Percentiles rank a stretch among this genome's conserved stretches.
These are phyloP conservation scores for Eclectus roratus DNA, from an alignment of 2,113 vertebrate species.

Conservation along the genomic window DNA sequence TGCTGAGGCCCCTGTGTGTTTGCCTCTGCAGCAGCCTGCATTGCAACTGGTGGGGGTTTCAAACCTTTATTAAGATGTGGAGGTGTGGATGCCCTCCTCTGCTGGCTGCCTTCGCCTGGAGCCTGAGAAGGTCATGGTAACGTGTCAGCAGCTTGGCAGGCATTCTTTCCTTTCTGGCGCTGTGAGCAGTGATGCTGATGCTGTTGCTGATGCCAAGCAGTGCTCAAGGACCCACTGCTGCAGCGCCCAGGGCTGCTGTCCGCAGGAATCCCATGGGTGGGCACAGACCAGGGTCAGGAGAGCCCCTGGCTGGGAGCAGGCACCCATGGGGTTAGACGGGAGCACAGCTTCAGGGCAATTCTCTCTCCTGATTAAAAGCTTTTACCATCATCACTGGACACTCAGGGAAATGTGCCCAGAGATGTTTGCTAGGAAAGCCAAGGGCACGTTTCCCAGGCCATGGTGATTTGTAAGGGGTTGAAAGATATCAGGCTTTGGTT, in stretches of 20 bases:
- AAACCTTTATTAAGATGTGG: not conserved
- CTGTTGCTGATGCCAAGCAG: fast-evolving
- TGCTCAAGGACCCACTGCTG: fast-evolving
- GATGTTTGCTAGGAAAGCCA: not conserved
- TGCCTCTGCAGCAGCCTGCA: not conserved
- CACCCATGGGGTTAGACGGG: not conserved
- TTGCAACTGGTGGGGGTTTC: not conserved
- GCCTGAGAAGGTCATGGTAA: not conserved
- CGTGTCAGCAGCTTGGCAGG: fast-evolving
- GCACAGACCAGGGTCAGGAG: not conserved
- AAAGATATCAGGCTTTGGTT: not conserved
- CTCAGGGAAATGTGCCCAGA: not conserved
- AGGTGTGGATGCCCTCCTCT: not conserved
- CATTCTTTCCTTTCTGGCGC: not conserved
- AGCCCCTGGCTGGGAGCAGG: not conserved
- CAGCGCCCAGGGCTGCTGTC: not conserved
- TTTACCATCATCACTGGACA: not conserved
- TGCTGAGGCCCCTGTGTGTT: not conserved
- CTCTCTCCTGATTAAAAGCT: not conserved
- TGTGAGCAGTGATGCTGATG: not conserved
- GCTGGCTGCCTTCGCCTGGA: not conserved
- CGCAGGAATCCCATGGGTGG: too few relatives aligned
- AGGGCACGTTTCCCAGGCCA: not conserved
- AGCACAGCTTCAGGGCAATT: not conserved
- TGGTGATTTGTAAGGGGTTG: not conserved